A percentile compares a stretch with the other conserved stretches of the same genome.
phyloP scores from a whole-genome alignment of 2,113 vertebrate genomes.

The Triplophysa tibetana region DNA sequence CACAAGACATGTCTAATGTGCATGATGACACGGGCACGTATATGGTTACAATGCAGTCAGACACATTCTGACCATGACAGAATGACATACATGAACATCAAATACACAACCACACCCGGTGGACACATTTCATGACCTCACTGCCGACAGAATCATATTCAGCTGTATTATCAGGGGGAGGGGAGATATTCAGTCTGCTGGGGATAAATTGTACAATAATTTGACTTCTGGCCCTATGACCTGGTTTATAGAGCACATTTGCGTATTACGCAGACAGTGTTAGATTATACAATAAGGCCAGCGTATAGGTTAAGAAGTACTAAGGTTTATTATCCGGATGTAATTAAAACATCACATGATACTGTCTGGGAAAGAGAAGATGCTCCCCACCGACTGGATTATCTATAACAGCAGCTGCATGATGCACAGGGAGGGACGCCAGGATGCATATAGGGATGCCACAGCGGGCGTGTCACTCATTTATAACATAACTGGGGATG shows the following conservation, averaged over 20 bases:
- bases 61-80: not conserved
- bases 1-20: not conserved
- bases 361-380: conserved; percentile 16
- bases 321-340: conserved; percentile 32
- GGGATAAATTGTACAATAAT: not conserved
- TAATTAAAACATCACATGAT: conserved; percentile 34
- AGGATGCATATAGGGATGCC: conserved; percentile 1
- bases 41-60: not conserved
- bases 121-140: not conserved
- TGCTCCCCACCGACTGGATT: not conserved
- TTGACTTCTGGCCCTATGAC: conserved; percentile 26
- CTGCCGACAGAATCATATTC: not conserved
- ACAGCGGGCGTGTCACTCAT: conserved; percentile 5
- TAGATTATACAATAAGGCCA: conserved; percentile 19
- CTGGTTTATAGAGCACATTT: conserved; percentile 15
- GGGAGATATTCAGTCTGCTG: conserved; percentile 1
- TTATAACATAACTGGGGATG: conserved; percentile 1
- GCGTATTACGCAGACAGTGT: conserved; percentile 20
- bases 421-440: not conserved
- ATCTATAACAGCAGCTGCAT: conserved; percentile 29
- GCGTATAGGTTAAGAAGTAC: not conserved
- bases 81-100: not conserved
- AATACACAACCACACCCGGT: not conserved
- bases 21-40: not conserved
- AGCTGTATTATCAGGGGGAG: not conserved